These are phyloP conservation scores for Lepeophtheirus nordmannii DNA, from an alignment of 2,888 invertebrate species.

Conservation along the genomic window DNA sequence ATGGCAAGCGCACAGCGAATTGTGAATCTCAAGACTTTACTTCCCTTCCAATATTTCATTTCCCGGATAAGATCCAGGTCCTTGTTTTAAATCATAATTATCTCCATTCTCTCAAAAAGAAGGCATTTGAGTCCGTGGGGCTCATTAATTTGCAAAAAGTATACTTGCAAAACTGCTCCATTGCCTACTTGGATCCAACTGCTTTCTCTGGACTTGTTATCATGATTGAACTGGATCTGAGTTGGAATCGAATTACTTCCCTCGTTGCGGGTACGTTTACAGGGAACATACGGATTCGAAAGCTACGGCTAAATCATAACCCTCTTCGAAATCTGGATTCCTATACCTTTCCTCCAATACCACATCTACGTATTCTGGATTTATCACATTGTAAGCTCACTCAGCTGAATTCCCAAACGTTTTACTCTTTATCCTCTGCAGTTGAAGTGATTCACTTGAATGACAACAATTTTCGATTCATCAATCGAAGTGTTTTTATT, in stretches of 20 bases:
- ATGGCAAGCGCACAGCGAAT: constrained; percentile 72
- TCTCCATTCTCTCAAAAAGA: constrained; percentile 43
- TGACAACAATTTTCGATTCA: constrained; percentile 6
- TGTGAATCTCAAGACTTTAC: constrained; percentile 66
- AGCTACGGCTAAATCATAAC: constrained; percentile 64
- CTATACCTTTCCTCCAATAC: constrained; percentile 64
- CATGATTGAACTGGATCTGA: constrained; percentile 48
- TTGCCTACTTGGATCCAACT: constrained; percentile 59
- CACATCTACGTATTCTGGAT: constrained; percentile 61
- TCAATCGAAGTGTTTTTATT: background rate
- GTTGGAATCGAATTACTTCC: constrained; percentile 34
- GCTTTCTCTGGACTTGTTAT: constrained; percentile 71
- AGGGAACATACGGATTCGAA: constrained; percentile 59
- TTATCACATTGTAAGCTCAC: constrained; percentile 58
- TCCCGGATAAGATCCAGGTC: constrained; percentile 61
- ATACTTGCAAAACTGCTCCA: constrained; percentile 56
- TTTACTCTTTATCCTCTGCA: background rate
- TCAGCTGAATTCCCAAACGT: constrained; percentile 7
- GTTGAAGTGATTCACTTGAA: constrained; percentile 16
- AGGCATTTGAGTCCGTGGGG: constrained; percentile 39
- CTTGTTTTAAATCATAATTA: constrained; percentile 66
- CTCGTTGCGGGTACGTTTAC: constrained; percentile 59
- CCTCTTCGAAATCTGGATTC: constrained; percentile 54
- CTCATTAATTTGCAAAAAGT: constrained; percentile 69
- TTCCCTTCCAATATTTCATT: constrained; percentile 55